Conservation (phyloP, 2,113 vertebrate genomes). For the Ovibos moschatus region DNA sequence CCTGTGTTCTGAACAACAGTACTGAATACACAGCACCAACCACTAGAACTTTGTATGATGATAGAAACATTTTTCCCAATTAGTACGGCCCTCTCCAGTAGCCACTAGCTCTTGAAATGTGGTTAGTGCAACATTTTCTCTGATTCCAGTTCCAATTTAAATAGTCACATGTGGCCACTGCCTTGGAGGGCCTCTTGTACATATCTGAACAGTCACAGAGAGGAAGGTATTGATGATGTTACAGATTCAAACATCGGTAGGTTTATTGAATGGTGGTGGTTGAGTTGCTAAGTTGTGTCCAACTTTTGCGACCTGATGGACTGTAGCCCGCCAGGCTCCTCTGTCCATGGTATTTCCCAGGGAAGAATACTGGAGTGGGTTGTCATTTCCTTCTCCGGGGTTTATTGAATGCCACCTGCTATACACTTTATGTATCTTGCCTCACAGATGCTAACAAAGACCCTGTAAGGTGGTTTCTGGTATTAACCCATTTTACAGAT, state of each 20-base stretch:
- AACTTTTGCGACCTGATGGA: background rate
- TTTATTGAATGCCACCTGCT: background rate
- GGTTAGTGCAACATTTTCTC: background rate
- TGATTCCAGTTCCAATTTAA: background rate
- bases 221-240: background rate
- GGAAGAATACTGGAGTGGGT: background rate
- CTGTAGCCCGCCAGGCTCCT: background rate
- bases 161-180: background rate
- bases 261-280: background rate
- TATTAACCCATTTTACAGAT: background rate
- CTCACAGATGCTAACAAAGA: background rate
- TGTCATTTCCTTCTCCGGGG: background rate
- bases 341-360: background rate
- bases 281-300: background rate
- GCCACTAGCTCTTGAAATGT: background rate
- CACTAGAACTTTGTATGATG: background rate
- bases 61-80: background rate
- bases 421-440: background rate
- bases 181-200: background rate
- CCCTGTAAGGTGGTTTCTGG: background rate
- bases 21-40: background rate
- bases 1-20: background rate
- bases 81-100: rapidly evolving
- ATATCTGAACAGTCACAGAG: background rate
- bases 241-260: background rate